phyloP scores from a whole-genome alignment of 2,113 vertebrate genomes.

The human (Homo sapiens) region DNA sequence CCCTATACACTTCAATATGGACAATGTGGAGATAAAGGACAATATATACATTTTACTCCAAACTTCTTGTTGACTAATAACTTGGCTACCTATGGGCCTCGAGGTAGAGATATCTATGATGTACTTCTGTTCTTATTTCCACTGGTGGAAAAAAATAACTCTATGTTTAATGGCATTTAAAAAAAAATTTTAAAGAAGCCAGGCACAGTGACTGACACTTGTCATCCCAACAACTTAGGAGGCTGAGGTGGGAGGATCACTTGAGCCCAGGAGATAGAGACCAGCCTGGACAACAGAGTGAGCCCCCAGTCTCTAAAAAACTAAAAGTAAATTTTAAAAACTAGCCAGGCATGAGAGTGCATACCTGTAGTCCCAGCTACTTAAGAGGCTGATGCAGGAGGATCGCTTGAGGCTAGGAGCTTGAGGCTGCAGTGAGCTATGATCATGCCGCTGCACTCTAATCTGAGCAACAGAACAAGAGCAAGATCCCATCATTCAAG shows the following conservation, averaged over 20 bases:
- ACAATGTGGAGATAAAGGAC: conserved; percentile 79
- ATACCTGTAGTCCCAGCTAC: background rate
- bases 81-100: conserved; percentile 73
- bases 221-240: background rate
- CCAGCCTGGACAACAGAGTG: background rate
- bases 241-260: background rate
- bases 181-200: background rate
- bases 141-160: background rate
- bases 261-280: background rate
- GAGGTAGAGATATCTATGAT: conserved; percentile 74
- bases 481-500: background rate
- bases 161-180: background rate
- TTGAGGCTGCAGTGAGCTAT: background rate
- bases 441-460: background rate
- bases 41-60: conserved; percentile 85
- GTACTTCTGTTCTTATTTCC: conserved; percentile 25
- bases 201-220: background rate
- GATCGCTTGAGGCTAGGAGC: background rate
- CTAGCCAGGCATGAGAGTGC: background rate
- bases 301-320: background rate
- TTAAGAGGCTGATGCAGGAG: background rate
- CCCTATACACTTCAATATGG: conserved; percentile 83
- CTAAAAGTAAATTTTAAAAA: background rate
- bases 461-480: background rate
- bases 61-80: conserved; percentile 78